phyloP scores from a whole-genome alignment of 2,797 vertebrate species.

The Morelia viridis region DNA sequence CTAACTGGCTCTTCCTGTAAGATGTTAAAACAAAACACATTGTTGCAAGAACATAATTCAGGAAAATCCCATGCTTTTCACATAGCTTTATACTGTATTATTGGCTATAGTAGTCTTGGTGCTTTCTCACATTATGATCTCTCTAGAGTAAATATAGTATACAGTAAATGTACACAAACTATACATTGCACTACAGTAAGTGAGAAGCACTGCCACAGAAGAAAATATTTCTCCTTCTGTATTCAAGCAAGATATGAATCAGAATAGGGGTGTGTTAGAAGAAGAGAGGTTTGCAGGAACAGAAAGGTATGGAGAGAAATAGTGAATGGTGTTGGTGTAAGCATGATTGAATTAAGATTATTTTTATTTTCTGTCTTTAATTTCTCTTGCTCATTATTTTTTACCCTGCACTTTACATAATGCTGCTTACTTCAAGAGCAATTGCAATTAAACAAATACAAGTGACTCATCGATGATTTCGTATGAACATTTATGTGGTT shows the following conservation, averaged over 20 bases:
- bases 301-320: neutral
- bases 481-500: neutral
- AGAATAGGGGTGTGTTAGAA: neutral
- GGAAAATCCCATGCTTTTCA: neutral
- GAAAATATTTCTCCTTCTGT: neutral
- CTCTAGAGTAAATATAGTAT: neutral
- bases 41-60: neutral
- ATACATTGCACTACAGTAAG: neutral
- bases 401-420: neutral
- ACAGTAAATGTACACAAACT: neutral
- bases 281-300: neutral
- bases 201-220: neutral
- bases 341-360: neutral
- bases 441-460: neutral
- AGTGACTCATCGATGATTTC: neutral
- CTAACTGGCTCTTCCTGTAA: slow-evolving; percentile 85
- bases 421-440: neutral
- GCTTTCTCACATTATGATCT: neutral
- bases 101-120: neutral
- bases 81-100: neutral
- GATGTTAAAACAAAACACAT: slow-evolving; percentile 50
- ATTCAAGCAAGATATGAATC: neutral
- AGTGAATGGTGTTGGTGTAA: neutral
- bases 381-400: neutral
- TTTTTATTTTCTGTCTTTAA: neutral